phyloP scores from a whole-genome alignment of 2,797 vertebrate genomes.

The Chanos chanos region DNA sequence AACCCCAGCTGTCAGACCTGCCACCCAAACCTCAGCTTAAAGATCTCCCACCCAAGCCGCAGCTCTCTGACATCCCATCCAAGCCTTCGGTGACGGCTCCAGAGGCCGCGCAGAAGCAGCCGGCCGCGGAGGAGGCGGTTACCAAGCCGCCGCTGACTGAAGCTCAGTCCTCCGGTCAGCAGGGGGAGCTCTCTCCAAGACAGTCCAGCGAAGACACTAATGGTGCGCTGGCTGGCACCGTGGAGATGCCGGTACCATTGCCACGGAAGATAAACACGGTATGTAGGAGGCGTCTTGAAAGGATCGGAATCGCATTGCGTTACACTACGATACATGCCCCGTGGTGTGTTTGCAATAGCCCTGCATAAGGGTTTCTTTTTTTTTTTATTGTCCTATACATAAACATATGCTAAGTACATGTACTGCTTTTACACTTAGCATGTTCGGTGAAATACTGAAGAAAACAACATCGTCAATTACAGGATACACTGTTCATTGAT shows the following conservation, averaged over 20 bases:
- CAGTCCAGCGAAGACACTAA: constrained; percentile 77
- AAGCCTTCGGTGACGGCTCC: constrained; percentile 56
- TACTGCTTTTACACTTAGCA: too few relatives aligned
- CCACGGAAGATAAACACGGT: constrained; percentile 86
- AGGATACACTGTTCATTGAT: too few relatives aligned
- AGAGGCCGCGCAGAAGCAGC: constrained; percentile 67
- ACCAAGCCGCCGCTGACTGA: constrained; percentile 70
- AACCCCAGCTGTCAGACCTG: constrained; percentile 79
- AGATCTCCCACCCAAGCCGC: constrained; percentile 84
- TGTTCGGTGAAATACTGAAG: too few relatives aligned
- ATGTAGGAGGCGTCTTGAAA: constrained; percentile 44
- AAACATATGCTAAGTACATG: too few relatives aligned
- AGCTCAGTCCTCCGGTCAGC: constrained; percentile 64
- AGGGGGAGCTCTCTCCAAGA: constrained; percentile 72
- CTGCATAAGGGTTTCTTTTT: too few relatives aligned
- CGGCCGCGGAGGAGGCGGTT: constrained; percentile 54
- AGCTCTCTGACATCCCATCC: constrained; percentile 72
- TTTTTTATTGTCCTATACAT: too few relatives aligned
- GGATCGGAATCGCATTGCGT: background rate
- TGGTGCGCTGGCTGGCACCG: constrained; percentile 68
- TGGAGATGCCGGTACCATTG: constrained; percentile 82
- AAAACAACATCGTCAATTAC: too few relatives aligned
- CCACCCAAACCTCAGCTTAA: constrained; percentile 83
- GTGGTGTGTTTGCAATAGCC: background rate
- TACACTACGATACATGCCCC: background rate